Conservation (phyloP, 2,113 vertebrate species). For the Lycocorax pyrrhopterus region DNA sequence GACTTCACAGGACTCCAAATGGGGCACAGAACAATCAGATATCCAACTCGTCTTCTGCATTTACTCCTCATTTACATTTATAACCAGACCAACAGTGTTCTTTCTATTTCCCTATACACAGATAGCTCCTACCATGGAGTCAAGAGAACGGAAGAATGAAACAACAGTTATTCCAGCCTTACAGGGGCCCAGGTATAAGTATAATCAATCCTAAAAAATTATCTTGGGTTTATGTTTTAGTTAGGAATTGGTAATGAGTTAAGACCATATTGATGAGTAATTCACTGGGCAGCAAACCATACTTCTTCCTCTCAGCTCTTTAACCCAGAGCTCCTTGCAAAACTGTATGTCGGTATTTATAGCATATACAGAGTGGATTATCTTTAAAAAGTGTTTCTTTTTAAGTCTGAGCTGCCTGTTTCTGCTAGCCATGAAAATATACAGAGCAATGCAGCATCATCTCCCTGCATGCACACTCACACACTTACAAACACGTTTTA, state of each 20-base stretch:
- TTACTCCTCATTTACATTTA: neutral
- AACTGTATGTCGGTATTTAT: conserved; percentile 20
- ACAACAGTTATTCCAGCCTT: neutral
- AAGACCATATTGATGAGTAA: neutral
- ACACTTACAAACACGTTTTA: conserved; percentile 20
- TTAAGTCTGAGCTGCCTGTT: conserved; percentile 1
- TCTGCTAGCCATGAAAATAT: neutral
- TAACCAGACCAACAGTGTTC: neutral
- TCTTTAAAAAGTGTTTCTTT: conserved; percentile 6
- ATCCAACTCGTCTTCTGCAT: neutral
- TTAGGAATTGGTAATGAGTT: neutral
- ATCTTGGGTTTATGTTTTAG: neutral
- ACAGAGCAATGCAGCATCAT: neutral
- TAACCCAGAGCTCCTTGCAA: neutral
- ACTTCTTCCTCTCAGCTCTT: neutral
- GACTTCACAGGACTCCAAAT: neutral
- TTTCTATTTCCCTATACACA: neutral
- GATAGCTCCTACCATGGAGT: neutral
- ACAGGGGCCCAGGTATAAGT: neutral
- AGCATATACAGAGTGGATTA: neutral
- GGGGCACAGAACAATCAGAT: neutral
- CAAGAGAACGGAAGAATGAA: neutral
- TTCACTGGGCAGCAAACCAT: conserved; percentile 22
- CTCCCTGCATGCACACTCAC: neutral
- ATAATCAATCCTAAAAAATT: neutral